Evolutionary conservation across 2,888 invertebrate species (phyloP), one percentile per base, ranked within the genome.

Genomic region (Drosophila acutilabella): DNA sequence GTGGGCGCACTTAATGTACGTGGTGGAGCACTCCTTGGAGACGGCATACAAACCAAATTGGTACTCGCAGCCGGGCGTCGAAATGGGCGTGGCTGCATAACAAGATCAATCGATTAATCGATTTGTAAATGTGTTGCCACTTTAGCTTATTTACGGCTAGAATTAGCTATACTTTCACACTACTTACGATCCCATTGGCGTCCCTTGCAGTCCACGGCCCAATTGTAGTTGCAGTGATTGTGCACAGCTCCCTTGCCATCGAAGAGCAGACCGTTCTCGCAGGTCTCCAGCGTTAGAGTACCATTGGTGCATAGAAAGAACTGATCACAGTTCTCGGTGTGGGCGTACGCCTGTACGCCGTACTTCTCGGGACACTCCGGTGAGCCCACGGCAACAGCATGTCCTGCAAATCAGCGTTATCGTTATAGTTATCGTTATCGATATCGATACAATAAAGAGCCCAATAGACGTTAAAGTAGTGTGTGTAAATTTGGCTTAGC

Each of bases 261-360:
- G 91, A 97, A 98, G 44, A 98, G 94, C 33, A 98, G 94, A 4
- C 98, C 98, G 89, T 98, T 98, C 91, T 97, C 98, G 90, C 98
- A 98, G 30, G 96, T 96, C 91, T 98, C 98, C 78, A 97, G 95
- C 2, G 97, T 97, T 89, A 98, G 92, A 2, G 97, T 97, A 47
- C 98, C 98, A 91, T 98, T 98, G 74, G 96, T 96, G 92, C 98
- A 98, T 41, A 97, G 94, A 94, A 97, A 98, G 94, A 97, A 98
- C 90, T 96, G 95, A 91, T 97, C 96, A 90, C 98, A 98, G 57
- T 95, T 94, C 90, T 97, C 96, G 0, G 97, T 97, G 91, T 98
- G 97, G 5, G 96, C 95, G 92, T 97, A 97, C 0, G 97, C 95
- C 93, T 95, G 95, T 11, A 95, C 95, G 42, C 98, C 98, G 89